A percentile compares a stretch with the other conserved stretches of the same genome.
Evolutionary conservation across 1,140 invertebrate species (phyloP).

Genomic region (Cryptotermes secundus): DNA sequence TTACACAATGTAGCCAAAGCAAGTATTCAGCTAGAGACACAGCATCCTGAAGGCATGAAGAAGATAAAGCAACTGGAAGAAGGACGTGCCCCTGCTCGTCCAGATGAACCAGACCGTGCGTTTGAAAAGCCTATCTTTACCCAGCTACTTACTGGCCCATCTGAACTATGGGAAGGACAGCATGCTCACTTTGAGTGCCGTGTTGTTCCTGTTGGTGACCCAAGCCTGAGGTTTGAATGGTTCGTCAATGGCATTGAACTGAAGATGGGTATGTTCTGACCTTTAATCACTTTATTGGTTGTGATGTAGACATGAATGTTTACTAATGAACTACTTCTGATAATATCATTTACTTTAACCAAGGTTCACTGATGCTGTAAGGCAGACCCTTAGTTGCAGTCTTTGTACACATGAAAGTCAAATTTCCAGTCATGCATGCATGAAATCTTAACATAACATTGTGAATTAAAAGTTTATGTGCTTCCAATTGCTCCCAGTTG

Average conservation of each 20-base stretch:
- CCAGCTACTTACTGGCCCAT: slow-evolving; percentile 82
- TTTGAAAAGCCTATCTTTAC: slow-evolving; percentile 95
- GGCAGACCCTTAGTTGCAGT: too few relatives aligned
- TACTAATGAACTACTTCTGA: background rate
- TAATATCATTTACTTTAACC: background rate
- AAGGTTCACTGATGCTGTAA: too few relatives aligned
- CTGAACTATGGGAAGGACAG: slow-evolving; percentile 90
- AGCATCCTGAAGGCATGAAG: slow-evolving; percentile 92
- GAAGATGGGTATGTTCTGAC: slow-evolving; percentile 69
- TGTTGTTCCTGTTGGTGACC: slow-evolving; percentile 93
- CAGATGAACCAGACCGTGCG: slow-evolving; percentile 70
- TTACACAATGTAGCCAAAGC: slow-evolving; percentile 69
- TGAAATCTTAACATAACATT: too few relatives aligned
- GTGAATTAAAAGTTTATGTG: too few relatives aligned
- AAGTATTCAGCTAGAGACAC: slow-evolving; percentile 85
- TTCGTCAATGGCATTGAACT: slow-evolving; percentile 90
- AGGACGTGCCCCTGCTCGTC: slow-evolving; percentile 58
- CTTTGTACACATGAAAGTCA: too few relatives aligned
- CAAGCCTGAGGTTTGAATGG: slow-evolving; percentile 89
- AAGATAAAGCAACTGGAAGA: slow-evolving; percentile 92
- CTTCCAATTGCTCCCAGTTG: too few relatives aligned
- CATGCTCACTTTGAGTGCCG: slow-evolving; percentile 94
- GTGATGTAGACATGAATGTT: background rate
- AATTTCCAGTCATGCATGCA: too few relatives aligned
- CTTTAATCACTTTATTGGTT: background rate